A percentile compares a stretch with the other conserved stretches of the same genome.
These are phyloP conservation scores for Amphibalanus amphitrite DNA, from an alignment of 1,140 invertebrate species.

Conservation along the genomic window DNA sequence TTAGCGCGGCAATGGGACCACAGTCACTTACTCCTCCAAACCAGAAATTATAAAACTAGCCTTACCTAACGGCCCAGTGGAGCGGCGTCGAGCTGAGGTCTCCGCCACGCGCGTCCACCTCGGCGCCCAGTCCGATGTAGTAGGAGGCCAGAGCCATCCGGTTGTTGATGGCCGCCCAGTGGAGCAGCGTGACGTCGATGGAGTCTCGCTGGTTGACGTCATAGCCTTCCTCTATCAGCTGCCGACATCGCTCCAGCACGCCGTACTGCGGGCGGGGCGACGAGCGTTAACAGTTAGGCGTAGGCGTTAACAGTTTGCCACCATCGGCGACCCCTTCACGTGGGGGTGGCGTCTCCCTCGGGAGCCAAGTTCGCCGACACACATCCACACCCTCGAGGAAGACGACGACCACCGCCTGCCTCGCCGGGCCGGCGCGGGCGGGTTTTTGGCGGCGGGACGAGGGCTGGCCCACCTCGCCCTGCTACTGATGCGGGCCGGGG, in stretches of 20 bases:
- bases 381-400: too few species aligned
- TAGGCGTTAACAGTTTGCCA: slow-evolving; percentile 12
- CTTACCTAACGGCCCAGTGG: slow-evolving; percentile 72
- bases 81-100: slow-evolving; percentile 87
- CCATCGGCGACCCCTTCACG: too few species aligned
- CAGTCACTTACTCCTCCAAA: too few species aligned
- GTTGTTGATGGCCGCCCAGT: slow-evolving; percentile 99
- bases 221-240: slow-evolving; percentile 70
- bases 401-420: too few species aligned
- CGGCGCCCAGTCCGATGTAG: slow-evolving; percentile 66
- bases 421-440: too few species aligned
- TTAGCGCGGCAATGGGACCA: too few species aligned
- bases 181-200: slow-evolving; percentile 87
- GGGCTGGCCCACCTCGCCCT: too few species aligned
- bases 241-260: slow-evolving; percentile 57
- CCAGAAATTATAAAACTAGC: too few species aligned
- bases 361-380: too few species aligned
- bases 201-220: slow-evolving; percentile 76
- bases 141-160: slow-evolving; percentile 75
- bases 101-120: slow-evolving; percentile 85
- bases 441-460: too few species aligned
- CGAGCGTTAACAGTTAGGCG: neutral
- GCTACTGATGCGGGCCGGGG: too few species aligned
- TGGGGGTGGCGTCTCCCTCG: too few species aligned
- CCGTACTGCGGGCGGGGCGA: slow-evolving; percentile 54